Evolutionary conservation across 2,888 invertebrate species (phyloP), one percentile per base, ranked within the genome.

Genomic region (Bellardia pandia): DNA sequence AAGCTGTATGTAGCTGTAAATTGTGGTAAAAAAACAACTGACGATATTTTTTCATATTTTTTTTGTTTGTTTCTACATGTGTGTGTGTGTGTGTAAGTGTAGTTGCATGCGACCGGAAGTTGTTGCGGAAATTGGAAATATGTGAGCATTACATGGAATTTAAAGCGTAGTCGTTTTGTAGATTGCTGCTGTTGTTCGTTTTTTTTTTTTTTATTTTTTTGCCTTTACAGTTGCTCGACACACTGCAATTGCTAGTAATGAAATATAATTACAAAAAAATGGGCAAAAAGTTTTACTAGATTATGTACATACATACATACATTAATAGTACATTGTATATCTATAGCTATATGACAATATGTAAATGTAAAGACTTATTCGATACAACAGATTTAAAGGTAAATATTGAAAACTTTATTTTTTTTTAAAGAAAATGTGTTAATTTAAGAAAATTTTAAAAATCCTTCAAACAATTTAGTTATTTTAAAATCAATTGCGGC

Each of bases 121-220:
- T 85, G 80, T 69, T 89, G 88, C 90, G 92, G 91, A 91, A 91
- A 91, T 91, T 91, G 90, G 89, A 91, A 90, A 91, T 90, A 88
- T 90, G 89, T 90, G 86, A 76, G 62, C 75, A 75, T 80, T 80
- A 79, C 48, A 76, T 62, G 75, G 75, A 69, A 75, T 85, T 85
- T 76, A 76, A 80, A 80, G 69, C 56, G 62, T 37, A 69, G 60
- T 62, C 33, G n/a, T 71, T 75, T 40, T 62, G 13, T 16, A 48
- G 30, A 40, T 58, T 81, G 51, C 58, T 68, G 42, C 51, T 62
- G 68, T 53, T 62, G 69, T 8, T 62, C 11, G n/a, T n/a, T n/a
- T n/a, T n/a, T n/a, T n/a, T n/a, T n/a, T n/a, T n/a, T n/a, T n/a
- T n/a, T n/a, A n/a, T 51, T 72, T 9, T 23, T 23, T 23, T 23